Evolutionary conservation across 2,113 vertebrate species (phyloP), one percentile per base, ranked within the genome.

Genomic region (Tapirus terrestris): DNA sequence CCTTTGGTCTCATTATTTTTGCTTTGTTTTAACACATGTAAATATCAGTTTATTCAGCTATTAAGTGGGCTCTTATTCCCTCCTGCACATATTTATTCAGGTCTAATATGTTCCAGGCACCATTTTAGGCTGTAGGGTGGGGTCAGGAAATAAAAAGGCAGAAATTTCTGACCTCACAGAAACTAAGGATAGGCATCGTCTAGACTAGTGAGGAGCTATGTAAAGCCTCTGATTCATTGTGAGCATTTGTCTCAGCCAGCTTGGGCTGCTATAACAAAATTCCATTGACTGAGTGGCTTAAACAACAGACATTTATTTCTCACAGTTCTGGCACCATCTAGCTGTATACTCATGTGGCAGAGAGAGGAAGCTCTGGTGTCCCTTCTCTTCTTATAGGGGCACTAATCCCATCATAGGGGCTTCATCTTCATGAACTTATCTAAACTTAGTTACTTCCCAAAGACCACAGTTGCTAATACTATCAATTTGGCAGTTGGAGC

Each of bases 401-500:
- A 53, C 14, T 53, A 17, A 18, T 77, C 18, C 17, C 21, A 25
- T 23, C 8, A 29, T 79, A n/a, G 8, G 23, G 12, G 10, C 21
- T 53, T 81, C 56, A 6, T 10, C 7, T 2, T 68, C n/a, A 29
- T 43, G 33, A 76, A 8, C 16, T 92, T 6, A 21, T 89, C 51
- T 53, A 33, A 82, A 83, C 10, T 9, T 36, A 51, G 6, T 67
- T 58, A 68, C 11, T 48, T 89, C 20, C 33, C 0, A 21, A 56
- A 53, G 33, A 36, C 27, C 33, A 36, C 20, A 77, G 2, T 3
- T 53, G 61, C 8, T n/a, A 8, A 39, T n/a, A 21, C 7, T 18
- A 29, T 11, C 33, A 6, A 11, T 9, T 7, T 77, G 48, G 8
- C 7, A 6, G 3, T 1, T 29, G 43, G 20, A 17, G 3, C 10